Conservation (phyloP, 2,888 invertebrate genomes). For the Maniola hyperantus region DNA sequence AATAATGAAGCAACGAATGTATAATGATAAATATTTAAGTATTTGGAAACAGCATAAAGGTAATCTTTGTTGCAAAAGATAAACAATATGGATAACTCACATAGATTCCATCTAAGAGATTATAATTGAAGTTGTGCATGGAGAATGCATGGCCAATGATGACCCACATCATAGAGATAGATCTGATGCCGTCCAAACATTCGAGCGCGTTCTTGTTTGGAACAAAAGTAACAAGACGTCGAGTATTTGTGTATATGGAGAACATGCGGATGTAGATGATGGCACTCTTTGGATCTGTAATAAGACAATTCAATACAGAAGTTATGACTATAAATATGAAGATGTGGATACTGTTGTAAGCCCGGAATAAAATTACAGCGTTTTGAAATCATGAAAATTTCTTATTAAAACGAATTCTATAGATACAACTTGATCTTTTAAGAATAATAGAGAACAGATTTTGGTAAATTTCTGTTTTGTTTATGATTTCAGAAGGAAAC, state of each 20-base stretch:
- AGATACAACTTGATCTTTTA: too few relatives aligned
- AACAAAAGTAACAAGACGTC: conserved; percentile 60
- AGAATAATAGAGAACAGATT: too few relatives aligned
- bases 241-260: conserved; percentile 67
- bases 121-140: conserved; percentile 45
- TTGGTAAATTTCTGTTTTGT: too few relatives aligned
- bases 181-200: conserved; percentile 74
- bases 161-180: conserved; percentile 77
- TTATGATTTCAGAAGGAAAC: too few relatives aligned
- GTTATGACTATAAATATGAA: background rate
- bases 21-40: too few relatives aligned
- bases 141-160: conserved; percentile 66
- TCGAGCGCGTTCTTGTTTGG: conserved; percentile 60
- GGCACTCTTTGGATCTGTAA: conserved; percentile 52
- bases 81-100: conserved; percentile 44
- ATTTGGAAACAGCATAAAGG: too few relatives aligned
- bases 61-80: too few relatives aligned
- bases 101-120: conserved; percentile 47
- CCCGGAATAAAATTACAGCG: too few relatives aligned
- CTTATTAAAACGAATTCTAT: too few relatives aligned
- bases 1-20: too few relatives aligned
- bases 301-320: background rate
- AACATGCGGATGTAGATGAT: conserved; percentile 52
- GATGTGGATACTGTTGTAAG: background rate
- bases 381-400: too few relatives aligned